Percentiles rank a stretch among this genome's conserved stretches.
Evolutionary conservation across 2,888 invertebrate species (phyloP).

Genomic region (Atrina japonica): DNA sequence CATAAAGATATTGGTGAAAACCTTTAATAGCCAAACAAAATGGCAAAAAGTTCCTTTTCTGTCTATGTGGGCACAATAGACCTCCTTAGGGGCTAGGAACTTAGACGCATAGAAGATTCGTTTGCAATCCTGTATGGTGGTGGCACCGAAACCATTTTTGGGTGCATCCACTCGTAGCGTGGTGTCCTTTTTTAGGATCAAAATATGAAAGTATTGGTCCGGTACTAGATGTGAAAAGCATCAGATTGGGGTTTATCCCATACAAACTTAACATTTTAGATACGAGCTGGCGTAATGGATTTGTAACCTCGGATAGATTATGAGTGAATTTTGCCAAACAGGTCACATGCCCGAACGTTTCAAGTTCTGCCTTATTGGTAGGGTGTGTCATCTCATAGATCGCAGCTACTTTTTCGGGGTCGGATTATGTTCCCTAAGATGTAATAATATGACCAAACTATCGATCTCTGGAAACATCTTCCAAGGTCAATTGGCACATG

Average conservation of each 20-base stretch:
- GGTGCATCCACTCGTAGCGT: conserved; percentile 56
- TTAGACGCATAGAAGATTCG: conserved; percentile 60
- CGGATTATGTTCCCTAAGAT: conserved; percentile 22
- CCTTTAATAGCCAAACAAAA: conserved; percentile 52
- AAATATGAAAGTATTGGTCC: conserved; percentile 48
- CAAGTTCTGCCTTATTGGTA: conserved; percentile 38
- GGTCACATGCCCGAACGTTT: conserved; percentile 44
- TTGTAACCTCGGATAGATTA: conserved; percentile 42
- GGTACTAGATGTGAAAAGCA: conserved; percentile 38
- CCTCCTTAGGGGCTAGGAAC: conserved; percentile 53
- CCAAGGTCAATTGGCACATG: no score
- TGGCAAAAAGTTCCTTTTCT: conserved; percentile 51
- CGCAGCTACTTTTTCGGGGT: conserved; percentile 28
- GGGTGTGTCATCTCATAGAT: conserved; percentile 26
- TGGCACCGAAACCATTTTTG: conserved; percentile 53
- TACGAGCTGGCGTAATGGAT: conserved; percentile 34
- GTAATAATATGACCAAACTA: conserved; percentile 47
- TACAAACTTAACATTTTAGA: conserved; percentile 39
- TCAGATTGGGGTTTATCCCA: conserved; percentile 44
- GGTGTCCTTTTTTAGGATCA: conserved; percentile 38
- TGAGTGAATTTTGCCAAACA: conserved; percentile 39
- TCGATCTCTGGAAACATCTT: conserved; percentile 14
- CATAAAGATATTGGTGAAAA: conserved; percentile 59
- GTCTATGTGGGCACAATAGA: conserved; percentile 56
- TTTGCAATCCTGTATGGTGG: conserved; percentile 52